These are phyloP conservation scores for Thyatira batis DNA, from an alignment of 2,888 invertebrate genomes.

Conservation along the genomic window DNA sequence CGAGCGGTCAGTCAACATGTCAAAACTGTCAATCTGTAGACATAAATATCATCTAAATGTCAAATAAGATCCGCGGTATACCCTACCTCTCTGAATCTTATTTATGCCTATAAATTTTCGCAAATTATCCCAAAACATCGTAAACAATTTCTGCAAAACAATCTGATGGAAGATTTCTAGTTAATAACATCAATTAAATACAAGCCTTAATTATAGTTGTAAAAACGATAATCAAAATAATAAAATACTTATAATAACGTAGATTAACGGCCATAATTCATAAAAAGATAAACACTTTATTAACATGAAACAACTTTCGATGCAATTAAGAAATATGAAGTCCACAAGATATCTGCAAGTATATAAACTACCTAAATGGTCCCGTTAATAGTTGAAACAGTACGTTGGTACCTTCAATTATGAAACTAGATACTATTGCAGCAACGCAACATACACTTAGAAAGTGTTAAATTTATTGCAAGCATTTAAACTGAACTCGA, in stretches of 20 bases:
- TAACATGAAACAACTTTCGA: slow-evolving; percentile 16
- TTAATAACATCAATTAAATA: slow-evolving; percentile 4
- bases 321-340: slow-evolving; percentile 31
- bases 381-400: slow-evolving; percentile 8
- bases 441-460: slow-evolving; percentile 28
- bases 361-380: background rate
- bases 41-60: slow-evolving; percentile 15
- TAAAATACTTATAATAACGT: slow-evolving; percentile 24
- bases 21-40: slow-evolving; percentile 18
- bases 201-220: background rate
- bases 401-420: slow-evolving; percentile 14
- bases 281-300: slow-evolving; percentile 22
- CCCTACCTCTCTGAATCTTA: background rate
- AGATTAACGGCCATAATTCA: slow-evolving; percentile 30
- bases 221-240: slow-evolving; percentile 16
- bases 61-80: slow-evolving; percentile 3
- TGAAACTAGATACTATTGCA: slow-evolving; percentile 9
- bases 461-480: slow-evolving; percentile 31
- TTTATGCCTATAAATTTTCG: background rate
- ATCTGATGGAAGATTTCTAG: slow-evolving; percentile 3
- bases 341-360: slow-evolving; percentile 12
- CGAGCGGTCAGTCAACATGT: slow-evolving; percentile 47
- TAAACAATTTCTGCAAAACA: background rate
- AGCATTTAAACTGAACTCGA: slow-evolving; percentile 15
- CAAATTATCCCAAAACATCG: background rate